Base-by-base conservation (phyloP, 2,797 vertebrate species). In the Florisuga fusca region DNA sequence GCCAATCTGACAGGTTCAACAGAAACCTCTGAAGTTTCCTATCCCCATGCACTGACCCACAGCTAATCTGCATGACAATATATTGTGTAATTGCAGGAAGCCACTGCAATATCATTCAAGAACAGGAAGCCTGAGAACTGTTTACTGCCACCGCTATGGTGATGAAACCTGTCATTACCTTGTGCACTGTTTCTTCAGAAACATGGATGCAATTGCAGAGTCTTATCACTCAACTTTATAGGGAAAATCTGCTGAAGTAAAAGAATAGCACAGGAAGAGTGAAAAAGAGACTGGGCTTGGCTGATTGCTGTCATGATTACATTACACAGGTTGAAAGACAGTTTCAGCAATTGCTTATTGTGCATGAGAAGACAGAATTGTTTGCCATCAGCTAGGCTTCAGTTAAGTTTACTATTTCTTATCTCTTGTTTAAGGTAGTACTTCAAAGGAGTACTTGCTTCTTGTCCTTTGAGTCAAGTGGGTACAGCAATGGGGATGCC, bases 351-450 rank as follows among this genome's bases (percentile, higher is more conserved):
- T 81, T 83, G 61, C 89, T 96, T 83, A 83, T 74, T 92, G 91
- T 93, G 77, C 92, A 82, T 72, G 95, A 95, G 75, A 96, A 96
- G 96, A 95, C 90, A 90, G 88, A 91, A 94, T 85, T 95, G 84
- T 90, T 90, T 94, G 96, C 92, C 83, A 89, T 96, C 93, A 88
- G 90, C 63, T 87, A 90, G 72, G 80, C 88, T 92, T 89, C 67
- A 61, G 93, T 94, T 96, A 94, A 87, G 95, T 97, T 97, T 96
- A 96, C 95, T 92, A 73, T 95, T 97, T 88, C 97, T 97, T 98
- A 98, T 97, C 97, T 97, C 89, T 90, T 94, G 90, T 97, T 98
- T 97, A 97, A 98, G 96, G 96, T 92, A 90, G 78, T 93, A 97
- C 97, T 97, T 98, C 96, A 98, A 98, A 98, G 97, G 80, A 94